These are phyloP conservation scores for Capitulum mitella DNA, from an alignment of 2,888 invertebrate species.

Conservation along the genomic window DNA sequence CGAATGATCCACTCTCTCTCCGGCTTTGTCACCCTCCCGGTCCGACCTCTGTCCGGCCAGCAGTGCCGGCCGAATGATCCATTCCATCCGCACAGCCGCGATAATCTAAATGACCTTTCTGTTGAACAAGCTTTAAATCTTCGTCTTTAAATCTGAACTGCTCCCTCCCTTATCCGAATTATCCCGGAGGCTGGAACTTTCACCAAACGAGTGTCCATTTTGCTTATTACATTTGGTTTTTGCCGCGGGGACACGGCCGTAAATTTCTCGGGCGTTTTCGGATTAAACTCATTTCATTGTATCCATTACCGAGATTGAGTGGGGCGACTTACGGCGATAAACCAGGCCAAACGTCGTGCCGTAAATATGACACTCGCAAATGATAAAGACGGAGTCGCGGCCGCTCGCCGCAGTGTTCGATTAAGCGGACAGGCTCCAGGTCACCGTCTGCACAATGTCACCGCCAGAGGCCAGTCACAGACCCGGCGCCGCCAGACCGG, in stretches of 20 bases:
- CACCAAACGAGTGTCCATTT: constrained; percentile 25
- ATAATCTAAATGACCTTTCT: constrained; percentile 24
- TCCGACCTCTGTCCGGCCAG: neutral
- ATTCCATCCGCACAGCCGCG: neutral
- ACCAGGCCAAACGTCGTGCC: neutral
- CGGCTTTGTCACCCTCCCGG: neutral
- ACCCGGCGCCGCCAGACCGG: too few relatives aligned
- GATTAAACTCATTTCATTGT: constrained; percentile 24
- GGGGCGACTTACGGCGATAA: constrained; percentile 7
- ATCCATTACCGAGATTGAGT: constrained; percentile 23
- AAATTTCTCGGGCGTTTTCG: constrained; percentile 22
- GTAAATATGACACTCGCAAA: constrained; percentile 21
- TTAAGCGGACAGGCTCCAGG: neutral
- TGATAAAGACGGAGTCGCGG: neutral
- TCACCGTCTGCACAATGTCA: neutral
- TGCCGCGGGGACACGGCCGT: constrained; percentile 21
- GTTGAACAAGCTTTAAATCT: constrained; percentile 25
- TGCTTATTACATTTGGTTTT: constrained; percentile 25
- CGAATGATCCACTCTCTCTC: neutral
- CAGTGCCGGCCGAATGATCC: constrained; percentile 2
- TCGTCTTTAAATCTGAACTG: constrained; percentile 24
- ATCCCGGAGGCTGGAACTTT: constrained; percentile 14
- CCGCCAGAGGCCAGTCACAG: neutral
- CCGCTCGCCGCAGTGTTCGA: neutral
- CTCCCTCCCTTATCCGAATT: constrained; percentile 21